Conservation (phyloP, 2,888 invertebrate species). For the Acronicta aceris region DNA sequence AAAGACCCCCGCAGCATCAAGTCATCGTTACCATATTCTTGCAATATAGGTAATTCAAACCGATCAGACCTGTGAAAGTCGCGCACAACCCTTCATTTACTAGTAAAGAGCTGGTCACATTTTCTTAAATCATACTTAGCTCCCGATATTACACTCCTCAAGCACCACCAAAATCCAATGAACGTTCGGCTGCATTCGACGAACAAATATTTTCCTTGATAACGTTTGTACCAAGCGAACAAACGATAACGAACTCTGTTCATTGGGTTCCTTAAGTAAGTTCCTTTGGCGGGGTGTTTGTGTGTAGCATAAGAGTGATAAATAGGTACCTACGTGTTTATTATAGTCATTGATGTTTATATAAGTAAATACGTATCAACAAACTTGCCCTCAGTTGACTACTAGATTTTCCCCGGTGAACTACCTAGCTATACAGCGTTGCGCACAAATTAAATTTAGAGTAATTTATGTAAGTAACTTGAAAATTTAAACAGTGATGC, state of each 20-base stretch:
- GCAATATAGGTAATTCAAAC: too few relatives aligned
- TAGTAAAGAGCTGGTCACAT: too few relatives aligned
- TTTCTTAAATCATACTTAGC: too few relatives aligned
- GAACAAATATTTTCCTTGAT: neutral
- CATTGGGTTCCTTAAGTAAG: neutral
- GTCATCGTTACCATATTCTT: too few relatives aligned
- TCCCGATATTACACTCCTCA: too few relatives aligned
- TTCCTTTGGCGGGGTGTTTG: neutral
- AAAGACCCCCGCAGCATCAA: too few relatives aligned
- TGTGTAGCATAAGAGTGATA: slow-evolving; percentile 6
- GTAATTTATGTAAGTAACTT: neutral
- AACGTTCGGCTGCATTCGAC: neutral
- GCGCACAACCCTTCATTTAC: too few relatives aligned
- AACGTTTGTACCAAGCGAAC: neutral
- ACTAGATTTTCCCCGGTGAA: slow-evolving; percentile 43
- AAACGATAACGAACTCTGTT: neutral
- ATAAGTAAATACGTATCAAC: slow-evolving; percentile 54
- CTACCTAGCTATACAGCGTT: slow-evolving; percentile 27
- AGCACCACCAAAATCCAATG: neutral
- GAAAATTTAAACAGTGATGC: slow-evolving; percentile 33
- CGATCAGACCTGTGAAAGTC: too few relatives aligned
- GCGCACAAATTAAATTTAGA: neutral
- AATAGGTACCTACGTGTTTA: slow-evolving; percentile 23
- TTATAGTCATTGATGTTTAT: slow-evolving; percentile 42
- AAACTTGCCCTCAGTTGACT: slow-evolving; percentile 51